A percentile compares a stretch with the other conserved stretches of the same genome.
phyloP scores from a whole-genome alignment of 30 jellyfish, hydroid and myxozoan species.

The Chrysaora quinquecirrha region DNA sequence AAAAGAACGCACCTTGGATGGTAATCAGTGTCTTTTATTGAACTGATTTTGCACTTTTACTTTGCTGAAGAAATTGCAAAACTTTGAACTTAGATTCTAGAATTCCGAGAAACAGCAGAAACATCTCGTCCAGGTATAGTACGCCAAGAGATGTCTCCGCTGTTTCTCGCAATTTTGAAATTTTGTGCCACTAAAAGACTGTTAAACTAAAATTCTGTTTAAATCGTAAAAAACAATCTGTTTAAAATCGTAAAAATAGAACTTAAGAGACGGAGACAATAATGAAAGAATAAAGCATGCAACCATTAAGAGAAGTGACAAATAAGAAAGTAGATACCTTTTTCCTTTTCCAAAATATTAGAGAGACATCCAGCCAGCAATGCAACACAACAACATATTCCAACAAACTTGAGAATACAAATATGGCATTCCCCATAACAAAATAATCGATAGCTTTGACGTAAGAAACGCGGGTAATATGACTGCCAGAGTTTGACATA shows the following conservation, averaged over 20 bases:
- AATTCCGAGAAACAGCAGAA: no score
- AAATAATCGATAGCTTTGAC: slow-evolving; percentile 41
- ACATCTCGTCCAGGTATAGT: no score
- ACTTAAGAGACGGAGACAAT: neutral
- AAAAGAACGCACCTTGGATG: no score
- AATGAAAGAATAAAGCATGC: neutral
- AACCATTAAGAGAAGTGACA: no score
- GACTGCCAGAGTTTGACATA: slow-evolving; percentile 37
- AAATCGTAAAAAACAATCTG: neutral
- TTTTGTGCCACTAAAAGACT: no score
- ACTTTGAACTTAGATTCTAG: no score
- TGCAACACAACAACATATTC: slow-evolving; percentile 35
- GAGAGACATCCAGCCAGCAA: slow-evolving; percentile 14
- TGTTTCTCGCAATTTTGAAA: no score
- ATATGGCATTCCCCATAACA: slow-evolving; percentile 40
- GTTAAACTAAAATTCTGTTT: neutral
- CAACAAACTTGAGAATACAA: slow-evolving; percentile 10
- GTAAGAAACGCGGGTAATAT: slow-evolving; percentile 39
- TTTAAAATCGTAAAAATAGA: no score
- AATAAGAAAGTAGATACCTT: slow-evolving; percentile 33
- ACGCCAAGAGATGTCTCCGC: no score
- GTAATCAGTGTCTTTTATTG: no score
- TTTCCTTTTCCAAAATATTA: neutral
- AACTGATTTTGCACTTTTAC: no score
- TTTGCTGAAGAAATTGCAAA: no score